These are phyloP conservation scores for Lithobates pipiens DNA, from an alignment of 2,797 vertebrate species.

Conservation along the genomic window DNA sequence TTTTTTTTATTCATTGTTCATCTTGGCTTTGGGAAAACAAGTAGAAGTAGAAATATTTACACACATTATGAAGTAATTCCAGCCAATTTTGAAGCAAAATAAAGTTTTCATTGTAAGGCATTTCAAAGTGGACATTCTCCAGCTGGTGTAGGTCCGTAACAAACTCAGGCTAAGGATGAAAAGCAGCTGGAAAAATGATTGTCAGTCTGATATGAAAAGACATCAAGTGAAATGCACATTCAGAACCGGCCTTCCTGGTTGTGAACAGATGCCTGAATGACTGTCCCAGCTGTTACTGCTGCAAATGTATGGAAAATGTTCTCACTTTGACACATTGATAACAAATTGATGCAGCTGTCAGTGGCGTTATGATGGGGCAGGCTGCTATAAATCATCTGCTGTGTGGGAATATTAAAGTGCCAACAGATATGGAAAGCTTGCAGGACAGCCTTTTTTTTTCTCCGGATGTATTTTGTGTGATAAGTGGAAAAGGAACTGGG, in stretches of 20 bases:
- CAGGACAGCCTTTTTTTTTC: not conserved
- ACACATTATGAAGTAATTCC: not conserved
- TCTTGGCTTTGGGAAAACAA: not conserved
- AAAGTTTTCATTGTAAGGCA: constrained; percentile 8
- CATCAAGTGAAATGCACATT: not conserved
- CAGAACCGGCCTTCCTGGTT: not conserved
- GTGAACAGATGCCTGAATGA: constrained; percentile 24
- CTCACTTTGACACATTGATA: constrained; percentile 56
- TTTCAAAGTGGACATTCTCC: not conserved
- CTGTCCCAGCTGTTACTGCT: constrained; percentile 52
- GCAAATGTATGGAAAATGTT: constrained; percentile 50
- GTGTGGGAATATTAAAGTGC: constrained; percentile 18
- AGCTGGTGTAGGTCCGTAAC: constrained; percentile 11
- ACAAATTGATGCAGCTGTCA: constrained; percentile 59
- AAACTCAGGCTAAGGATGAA: constrained; percentile 4
- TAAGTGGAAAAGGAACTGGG: constrained; percentile 16
- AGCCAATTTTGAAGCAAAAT: not conserved
- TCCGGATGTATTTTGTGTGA: constrained; percentile 2
- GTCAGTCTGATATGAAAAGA: not conserved
- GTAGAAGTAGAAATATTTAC: not conserved
- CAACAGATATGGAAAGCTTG: constrained; percentile 3
- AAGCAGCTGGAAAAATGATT: constrained; percentile 8
- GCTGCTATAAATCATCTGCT: constrained; percentile 46
- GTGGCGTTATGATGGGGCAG: constrained; percentile 27
- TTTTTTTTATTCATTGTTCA: not conserved